Conservation (phyloP, 2,113 vertebrate species). For the Apistogramma diplotaenia region DNA sequence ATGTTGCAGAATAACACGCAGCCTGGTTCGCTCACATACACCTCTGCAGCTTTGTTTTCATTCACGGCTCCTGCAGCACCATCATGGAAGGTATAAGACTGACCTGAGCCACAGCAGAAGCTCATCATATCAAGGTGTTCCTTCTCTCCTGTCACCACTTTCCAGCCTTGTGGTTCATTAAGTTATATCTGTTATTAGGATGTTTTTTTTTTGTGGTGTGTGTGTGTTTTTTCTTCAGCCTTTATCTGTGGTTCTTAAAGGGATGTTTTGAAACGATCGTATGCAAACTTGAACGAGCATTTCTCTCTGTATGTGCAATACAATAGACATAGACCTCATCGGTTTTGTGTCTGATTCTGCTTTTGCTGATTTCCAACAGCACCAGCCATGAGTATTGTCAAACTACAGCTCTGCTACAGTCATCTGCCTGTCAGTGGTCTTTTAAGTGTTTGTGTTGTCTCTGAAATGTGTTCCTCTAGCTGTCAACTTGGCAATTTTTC, state of each 20-base stretch:
- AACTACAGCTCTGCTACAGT: background rate
- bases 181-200: background rate
- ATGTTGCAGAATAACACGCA: background rate
- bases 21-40: background rate
- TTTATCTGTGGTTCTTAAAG: conserved; percentile 4
- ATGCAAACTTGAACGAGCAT: conserved; percentile 61
- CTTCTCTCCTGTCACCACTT: background rate
- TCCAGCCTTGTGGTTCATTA: background rate
- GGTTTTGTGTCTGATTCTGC: background rate
- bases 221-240: background rate
- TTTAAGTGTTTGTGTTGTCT: conserved; percentile 6
- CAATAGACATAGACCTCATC: conserved; percentile 47
- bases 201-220: background rate
- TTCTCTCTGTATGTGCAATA: conserved; percentile 69
- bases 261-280: conserved; percentile 11
- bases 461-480: conserved; percentile 17
- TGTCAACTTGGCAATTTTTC: background rate
- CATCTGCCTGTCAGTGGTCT: background rate
- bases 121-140: background rate
- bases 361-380: conserved; percentile 17
- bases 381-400: conserved; percentile 32
- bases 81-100: background rate
- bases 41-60: background rate
- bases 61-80: conserved; percentile 1
- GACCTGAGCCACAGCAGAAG: background rate